Conservation (phyloP, 2,797 vertebrate species). For the Hybognathus amarus region DNA sequence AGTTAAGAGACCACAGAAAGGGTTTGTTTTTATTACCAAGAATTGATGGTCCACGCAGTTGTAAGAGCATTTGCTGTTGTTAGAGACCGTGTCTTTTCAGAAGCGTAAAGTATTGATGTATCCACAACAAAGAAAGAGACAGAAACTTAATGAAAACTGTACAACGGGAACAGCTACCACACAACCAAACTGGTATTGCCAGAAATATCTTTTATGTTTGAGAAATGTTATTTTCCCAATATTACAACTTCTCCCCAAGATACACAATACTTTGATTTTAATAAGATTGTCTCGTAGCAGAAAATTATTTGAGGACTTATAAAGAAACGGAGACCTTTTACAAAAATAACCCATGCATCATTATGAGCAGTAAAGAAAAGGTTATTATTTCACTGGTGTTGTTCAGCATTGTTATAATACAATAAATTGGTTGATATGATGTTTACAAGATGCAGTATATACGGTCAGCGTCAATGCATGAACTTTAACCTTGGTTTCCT, state of each 20-base stretch:
- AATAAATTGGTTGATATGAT: constrained; percentile 13
- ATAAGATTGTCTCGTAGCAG: constrained; percentile 26
- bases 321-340: constrained; percentile 38
- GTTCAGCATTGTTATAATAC: not conserved
- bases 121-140: constrained; percentile 23
- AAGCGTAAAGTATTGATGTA: not conserved
- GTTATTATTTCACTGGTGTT: constrained; percentile 8
- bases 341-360: constrained; percentile 23
- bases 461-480: not conserved
- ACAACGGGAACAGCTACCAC: not conserved
- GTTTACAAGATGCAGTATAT: constrained; percentile 31
- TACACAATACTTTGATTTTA: constrained; percentile 25
- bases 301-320: constrained; percentile 13
- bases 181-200: not conserved
- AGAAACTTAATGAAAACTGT: constrained; percentile 31
- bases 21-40: constrained; percentile 3
- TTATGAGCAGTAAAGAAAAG: constrained; percentile 31
- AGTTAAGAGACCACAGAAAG: not conserved
- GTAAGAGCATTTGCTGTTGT: constrained; percentile 3
- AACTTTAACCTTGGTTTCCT: constrained; percentile 5
- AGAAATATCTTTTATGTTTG: constrained; percentile 28
- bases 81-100: constrained; percentile 1
- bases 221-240: constrained; percentile 19
- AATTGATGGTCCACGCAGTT: not conserved
- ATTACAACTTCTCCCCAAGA: constrained; percentile 5